These are phyloP conservation scores for Physella acuta DNA, from an alignment of 1,140 invertebrate genomes.

Conservation along the genomic window DNA sequence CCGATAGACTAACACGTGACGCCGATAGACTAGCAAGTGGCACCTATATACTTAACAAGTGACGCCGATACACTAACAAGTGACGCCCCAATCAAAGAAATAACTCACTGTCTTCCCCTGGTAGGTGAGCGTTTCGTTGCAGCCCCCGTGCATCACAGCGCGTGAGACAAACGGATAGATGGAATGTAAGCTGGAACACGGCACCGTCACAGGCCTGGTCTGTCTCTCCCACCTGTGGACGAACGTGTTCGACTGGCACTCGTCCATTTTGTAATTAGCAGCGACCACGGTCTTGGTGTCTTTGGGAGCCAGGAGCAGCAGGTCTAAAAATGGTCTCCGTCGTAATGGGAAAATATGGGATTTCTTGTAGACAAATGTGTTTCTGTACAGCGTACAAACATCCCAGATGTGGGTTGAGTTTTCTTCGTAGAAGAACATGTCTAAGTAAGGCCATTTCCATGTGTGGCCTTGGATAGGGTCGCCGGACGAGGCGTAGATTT, in stretches of 20 bases:
- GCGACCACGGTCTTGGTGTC: conserved; percentile 19
- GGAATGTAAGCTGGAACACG: conserved; percentile 8
- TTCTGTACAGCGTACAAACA: neutral
- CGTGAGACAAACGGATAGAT: conserved; percentile 17
- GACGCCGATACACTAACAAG: neutral
- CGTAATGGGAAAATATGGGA: conserved; percentile 30
- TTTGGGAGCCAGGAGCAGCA: conserved; percentile 28
- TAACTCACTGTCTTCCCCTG: neutral
- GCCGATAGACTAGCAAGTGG: too few species aligned
- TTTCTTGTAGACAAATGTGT: conserved; percentile 23
- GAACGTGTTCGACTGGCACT: conserved; percentile 22
- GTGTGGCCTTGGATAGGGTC: conserved; percentile 2
- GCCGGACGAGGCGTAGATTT: conserved; percentile 27
- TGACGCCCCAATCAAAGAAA: conserved; percentile 3
- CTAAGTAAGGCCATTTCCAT: conserved; percentile 37
- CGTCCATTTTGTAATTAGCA: conserved; percentile 13
- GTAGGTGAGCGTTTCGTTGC: conserved; percentile 20
- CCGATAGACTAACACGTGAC: too few species aligned
- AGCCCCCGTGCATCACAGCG: neutral
- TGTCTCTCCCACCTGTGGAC: conserved; percentile 22
- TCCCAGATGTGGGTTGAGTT: conserved; percentile 39
- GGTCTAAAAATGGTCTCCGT: conserved; percentile 28
- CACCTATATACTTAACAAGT: too few species aligned
- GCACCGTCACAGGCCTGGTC: neutral
- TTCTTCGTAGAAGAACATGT: conserved; percentile 36